These are phyloP conservation scores for Sporophila hypoxantha DNA, from an alignment of 2,113 vertebrate species.

Conservation along the genomic window DNA sequence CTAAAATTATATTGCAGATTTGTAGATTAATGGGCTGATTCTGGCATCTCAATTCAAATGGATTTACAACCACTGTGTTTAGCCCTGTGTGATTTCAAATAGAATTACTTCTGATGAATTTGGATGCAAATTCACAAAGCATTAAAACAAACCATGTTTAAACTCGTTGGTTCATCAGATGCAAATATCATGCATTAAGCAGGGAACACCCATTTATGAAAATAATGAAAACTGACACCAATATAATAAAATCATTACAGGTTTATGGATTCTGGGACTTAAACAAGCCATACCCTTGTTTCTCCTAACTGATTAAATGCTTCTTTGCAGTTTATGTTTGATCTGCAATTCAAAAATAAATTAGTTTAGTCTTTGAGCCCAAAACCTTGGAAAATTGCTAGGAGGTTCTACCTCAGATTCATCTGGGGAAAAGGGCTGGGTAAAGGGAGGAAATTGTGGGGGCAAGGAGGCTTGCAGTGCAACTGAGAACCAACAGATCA, in stretches of 20 bases:
- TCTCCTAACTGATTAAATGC: conserved; percentile 61
- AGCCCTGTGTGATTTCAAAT: conserved; percentile 69
- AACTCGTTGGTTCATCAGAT: conserved; percentile 57
- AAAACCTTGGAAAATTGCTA: conserved; percentile 49
- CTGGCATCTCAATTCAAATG: conserved; percentile 61
- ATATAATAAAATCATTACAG: conserved; percentile 65
- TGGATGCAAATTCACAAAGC: conserved; percentile 72
- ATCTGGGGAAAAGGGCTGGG: neutral
- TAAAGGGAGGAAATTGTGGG: neutral
- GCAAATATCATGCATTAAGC: conserved; percentile 59
- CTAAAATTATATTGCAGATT: conserved; percentile 30
- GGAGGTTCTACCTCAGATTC: conserved; percentile 19
- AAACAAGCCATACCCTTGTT: conserved; percentile 45
- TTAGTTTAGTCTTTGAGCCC: conserved; percentile 46
- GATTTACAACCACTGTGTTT: conserved; percentile 62
- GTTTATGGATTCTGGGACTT: conserved; percentile 56
- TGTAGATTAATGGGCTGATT: conserved; percentile 57
- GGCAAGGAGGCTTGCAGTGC: conserved; percentile 6
- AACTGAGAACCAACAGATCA: neutral
- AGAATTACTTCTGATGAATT: conserved; percentile 68
- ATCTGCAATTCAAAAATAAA: conserved; percentile 52
- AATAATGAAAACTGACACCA: conserved; percentile 66
- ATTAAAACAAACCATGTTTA: conserved; percentile 64
- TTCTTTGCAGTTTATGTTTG: conserved; percentile 28
- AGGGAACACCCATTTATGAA: conserved; percentile 59